Conservation (phyloP, 2,888 invertebrate genomes). For the Diloba caeruleocephala region DNA sequence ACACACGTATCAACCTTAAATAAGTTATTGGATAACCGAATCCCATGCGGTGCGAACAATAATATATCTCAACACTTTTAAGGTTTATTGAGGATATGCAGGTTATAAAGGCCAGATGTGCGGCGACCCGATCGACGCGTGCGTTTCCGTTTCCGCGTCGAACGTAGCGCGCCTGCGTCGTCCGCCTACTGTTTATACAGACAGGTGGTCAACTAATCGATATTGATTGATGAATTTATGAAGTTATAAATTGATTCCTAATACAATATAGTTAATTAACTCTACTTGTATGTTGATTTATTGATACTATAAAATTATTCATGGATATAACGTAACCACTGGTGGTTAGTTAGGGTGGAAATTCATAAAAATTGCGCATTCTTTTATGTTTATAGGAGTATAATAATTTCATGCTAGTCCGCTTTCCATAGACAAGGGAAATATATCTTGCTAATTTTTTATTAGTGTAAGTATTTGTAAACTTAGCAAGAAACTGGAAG, state of each 20-base stretch:
- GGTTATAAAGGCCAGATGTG: slow-evolving; percentile 80
- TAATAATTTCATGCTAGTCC: not conserved
- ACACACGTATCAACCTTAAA: slow-evolving; percentile 4
- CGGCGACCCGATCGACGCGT: slow-evolving; percentile 60
- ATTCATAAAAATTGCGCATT: slow-evolving; percentile 19
- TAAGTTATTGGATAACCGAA: slow-evolving; percentile 25
- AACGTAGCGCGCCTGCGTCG: slow-evolving; percentile 26
- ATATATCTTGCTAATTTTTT: slow-evolving; percentile 15
- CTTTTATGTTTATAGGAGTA: slow-evolving; percentile 16
- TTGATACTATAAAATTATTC: slow-evolving; percentile 40
- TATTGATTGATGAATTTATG: slow-evolving; percentile 47
- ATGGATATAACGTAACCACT: slow-evolving; percentile 26
- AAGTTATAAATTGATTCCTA: slow-evolving; percentile 30
- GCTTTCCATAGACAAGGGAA: slow-evolving; percentile 17
- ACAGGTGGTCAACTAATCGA: slow-evolving; percentile 67
- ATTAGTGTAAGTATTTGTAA: slow-evolving; percentile 28
- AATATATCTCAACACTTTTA: slow-evolving; percentile 74
- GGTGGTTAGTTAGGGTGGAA: slow-evolving; percentile 21
- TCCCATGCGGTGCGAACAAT: slow-evolving; percentile 44
- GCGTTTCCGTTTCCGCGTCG: slow-evolving; percentile 80
- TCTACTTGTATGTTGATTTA: slow-evolving; percentile 42
- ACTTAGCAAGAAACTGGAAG: slow-evolving; percentile 30
- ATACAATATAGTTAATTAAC: slow-evolving; percentile 29
- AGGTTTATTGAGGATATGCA: slow-evolving; percentile 80
- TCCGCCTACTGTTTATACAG: slow-evolving; percentile 25